phyloP scores from a whole-genome alignment of 2,888 invertebrate genomes.

The Stenurella melanura region DNA sequence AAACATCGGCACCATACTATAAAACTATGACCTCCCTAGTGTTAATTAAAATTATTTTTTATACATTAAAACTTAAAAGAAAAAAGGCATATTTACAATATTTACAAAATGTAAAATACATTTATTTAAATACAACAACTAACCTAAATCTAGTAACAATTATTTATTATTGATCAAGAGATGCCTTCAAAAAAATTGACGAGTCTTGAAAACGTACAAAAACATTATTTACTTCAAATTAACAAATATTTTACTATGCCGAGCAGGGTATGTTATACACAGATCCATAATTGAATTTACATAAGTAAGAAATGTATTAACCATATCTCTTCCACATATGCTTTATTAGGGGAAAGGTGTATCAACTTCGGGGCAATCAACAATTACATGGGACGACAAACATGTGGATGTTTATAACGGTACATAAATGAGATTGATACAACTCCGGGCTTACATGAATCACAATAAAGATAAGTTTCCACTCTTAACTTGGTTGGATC shows the following conservation, averaged over 20 bases:
- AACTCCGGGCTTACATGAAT: no score
- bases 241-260: background rate
- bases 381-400: no score
- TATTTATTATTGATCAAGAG: constrained; percentile 57
- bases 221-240: background rate
- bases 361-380: no score
- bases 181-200: constrained; percentile 51
- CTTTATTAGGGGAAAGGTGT: no score
- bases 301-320: background rate
- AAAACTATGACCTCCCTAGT: background rate
- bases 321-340: no score
- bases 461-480: no score
- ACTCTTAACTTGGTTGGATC: no score
- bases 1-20: constrained; percentile 15
- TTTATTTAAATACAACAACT: constrained; percentile 65
- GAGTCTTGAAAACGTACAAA: constrained; percentile 1
- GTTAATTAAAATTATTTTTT: constrained; percentile 5
- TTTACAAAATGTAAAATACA: constrained; percentile 63
- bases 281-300: background rate
- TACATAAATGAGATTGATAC: no score
- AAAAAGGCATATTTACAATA: constrained; percentile 64
- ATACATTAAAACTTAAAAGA: constrained; percentile 18
- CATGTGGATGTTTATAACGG: no score
- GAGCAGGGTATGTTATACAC: background rate
- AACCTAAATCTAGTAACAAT: constrained; percentile 60